phyloP scores from a whole-genome alignment of 2,797 vertebrate species.

The Galaxias olidus region DNA sequence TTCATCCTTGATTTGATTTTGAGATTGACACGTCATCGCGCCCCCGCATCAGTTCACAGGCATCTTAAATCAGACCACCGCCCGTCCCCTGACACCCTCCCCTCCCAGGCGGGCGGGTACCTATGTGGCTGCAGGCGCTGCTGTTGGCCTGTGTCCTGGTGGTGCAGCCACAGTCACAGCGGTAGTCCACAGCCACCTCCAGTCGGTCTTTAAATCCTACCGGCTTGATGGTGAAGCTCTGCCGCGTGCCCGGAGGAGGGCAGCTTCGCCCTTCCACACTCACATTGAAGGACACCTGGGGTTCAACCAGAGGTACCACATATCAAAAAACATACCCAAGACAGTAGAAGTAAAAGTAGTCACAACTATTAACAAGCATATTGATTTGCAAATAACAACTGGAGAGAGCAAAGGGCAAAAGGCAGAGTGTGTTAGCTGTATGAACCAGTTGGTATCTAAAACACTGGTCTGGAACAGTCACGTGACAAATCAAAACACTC shows the following conservation, averaged over 20 bases:
- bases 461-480: not conserved
- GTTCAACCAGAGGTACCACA: not conserved
- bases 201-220: constrained; percentile 94
- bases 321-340: not conserved
- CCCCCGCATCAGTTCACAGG: not conserved
- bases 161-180: constrained; percentile 85
- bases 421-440: no score
- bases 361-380: no score
- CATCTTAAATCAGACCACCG: not conserved
- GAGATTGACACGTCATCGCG: no score
- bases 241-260: constrained; percentile 62
- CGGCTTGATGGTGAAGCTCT: constrained; percentile 87
- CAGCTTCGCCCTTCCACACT: constrained; percentile 86
- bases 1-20: no score
- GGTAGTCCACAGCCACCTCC: constrained; percentile 83
- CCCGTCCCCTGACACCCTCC: not conserved
- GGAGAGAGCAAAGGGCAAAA: no score
- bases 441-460: not conserved
- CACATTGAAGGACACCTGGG: constrained; percentile 91
- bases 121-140: constrained; percentile 82
- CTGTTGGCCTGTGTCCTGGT: constrained; percentile 70
- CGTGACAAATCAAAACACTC: not conserved
- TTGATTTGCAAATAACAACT: no score
- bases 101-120: constrained; percentile 24
- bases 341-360: not conserved